A percentile compares a stretch with the other conserved stretches of the same genome.
phyloP scores from a whole-genome alignment of 2,113 vertebrate genomes.

The Gadus chalcogrammus region DNA sequence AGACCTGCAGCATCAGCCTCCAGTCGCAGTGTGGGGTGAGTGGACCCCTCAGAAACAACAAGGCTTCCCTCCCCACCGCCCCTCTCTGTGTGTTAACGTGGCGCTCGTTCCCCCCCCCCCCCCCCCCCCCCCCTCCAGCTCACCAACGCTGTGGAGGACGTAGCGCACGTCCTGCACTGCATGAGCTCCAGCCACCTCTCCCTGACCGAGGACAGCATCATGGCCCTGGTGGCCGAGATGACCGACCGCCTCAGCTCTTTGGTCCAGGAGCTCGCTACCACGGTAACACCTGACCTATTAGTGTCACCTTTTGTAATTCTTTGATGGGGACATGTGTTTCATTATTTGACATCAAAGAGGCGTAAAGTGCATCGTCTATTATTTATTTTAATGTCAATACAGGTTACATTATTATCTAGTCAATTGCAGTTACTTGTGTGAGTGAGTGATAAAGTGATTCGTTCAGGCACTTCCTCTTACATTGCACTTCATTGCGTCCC shows the following conservation, averaged over 20 bases:
- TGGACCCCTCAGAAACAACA: too few relatives aligned
- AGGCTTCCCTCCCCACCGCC: not conserved
- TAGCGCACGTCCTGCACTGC: conserved; percentile 63
- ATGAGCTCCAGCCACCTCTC: conserved; percentile 52
- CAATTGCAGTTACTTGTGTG: too few relatives aligned
- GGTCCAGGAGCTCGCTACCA: conserved; percentile 48
- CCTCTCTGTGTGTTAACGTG: not conserved
- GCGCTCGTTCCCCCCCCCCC: not conserved
- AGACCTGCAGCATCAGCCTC: conserved; percentile 61
- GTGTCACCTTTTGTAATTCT: not conserved
- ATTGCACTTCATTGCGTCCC: conserved; percentile 32
- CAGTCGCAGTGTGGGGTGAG: conserved; percentile 55
- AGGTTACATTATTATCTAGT: too few relatives aligned
- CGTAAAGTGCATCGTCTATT: too few relatives aligned
- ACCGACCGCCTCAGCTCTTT: conserved; percentile 53
- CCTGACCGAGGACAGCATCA: conserved; percentile 48
- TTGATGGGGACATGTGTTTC: too few relatives aligned
- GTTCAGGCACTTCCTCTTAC: too few relatives aligned
- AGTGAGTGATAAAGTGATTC: too few relatives aligned
- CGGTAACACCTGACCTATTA: conserved; percentile 38
- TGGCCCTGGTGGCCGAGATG: conserved; percentile 54
- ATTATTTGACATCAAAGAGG: too few relatives aligned
- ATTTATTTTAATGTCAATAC: too few relatives aligned
- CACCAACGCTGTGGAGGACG: conserved; percentile 46
- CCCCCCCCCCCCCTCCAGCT: conserved; percentile 40